phyloP scores from a whole-genome alignment of 2,113 vertebrate species.

The Boleophthalmus pectinirostris region DNA sequence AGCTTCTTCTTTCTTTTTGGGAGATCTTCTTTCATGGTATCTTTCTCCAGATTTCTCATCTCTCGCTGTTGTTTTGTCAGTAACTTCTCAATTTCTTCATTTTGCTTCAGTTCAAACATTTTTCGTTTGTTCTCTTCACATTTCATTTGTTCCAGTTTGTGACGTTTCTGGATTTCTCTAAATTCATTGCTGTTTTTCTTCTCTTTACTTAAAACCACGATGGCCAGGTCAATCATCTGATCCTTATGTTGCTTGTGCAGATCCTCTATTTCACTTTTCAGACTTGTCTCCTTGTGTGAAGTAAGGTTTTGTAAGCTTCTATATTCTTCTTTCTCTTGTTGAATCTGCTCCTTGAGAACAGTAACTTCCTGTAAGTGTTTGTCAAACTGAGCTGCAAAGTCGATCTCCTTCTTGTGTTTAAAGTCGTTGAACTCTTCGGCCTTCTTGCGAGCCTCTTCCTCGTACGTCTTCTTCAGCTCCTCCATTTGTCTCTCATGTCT shows the following conservation, averaged over 20 bases:
- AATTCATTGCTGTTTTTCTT: neutral
- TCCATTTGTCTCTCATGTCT: neutral
- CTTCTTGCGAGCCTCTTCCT: neutral
- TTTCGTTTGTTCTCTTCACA: neutral
- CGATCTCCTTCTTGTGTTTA: neutral
- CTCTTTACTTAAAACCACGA: neutral
- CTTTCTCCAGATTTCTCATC: no score
- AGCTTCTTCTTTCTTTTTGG: no score
- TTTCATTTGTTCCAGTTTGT: conserved; percentile 9
- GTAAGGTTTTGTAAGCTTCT: no score
- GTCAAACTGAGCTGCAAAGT: neutral
- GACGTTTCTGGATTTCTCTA: neutral
- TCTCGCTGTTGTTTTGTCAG: neutral
- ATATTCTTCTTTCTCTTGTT: no score
- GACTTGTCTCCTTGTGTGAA: no score
- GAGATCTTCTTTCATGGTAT: no score
- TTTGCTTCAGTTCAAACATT: conserved; percentile 1
- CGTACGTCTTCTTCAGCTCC: neutral
- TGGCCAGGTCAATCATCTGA: conserved; percentile 3
- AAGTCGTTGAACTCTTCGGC: conserved; percentile 1
- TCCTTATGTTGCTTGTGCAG: neutral
- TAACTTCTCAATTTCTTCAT: neutral
- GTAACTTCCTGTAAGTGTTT: neutral
- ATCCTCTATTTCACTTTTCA: neutral
- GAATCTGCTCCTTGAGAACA: no score